Evolutionary conservation across 1,140 invertebrate species (phyloP), one percentile per base, ranked within the genome.

Genomic region (Doryteuthis pealeii): DNA sequence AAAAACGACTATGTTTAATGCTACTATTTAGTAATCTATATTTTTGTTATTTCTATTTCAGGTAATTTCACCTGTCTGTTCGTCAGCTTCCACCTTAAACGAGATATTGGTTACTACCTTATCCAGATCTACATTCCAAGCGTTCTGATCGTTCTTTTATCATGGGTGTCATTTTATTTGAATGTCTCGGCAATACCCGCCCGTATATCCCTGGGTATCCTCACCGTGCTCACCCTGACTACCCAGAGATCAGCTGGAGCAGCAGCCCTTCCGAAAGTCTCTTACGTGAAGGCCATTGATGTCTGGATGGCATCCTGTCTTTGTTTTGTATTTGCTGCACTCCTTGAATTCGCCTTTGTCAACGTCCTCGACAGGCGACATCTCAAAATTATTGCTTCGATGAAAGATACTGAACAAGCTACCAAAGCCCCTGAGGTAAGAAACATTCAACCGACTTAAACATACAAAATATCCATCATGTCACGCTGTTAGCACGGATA

Each of bases 111-210:
- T 54, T 97, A 96, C 86, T 97, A 97, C 88, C 90, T 97, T 2
- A 94, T 95, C 77, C 94, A 95, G 89, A 94, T 96, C 22, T 97
- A 97, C 88, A 91, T 97, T 35, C 96, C 96, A 0, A 97, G 95
- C 84, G 94, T 96, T 66, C 90, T 98, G 49, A 95, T 98, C 76
- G 96, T 98, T 0, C 93, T 97, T 0, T 89, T 98, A 0, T 97
- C 95, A 0, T 99, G 96, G 96, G 96, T 98, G 0, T 95, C 75
- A 22, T 80, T 81, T 65, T 97, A 68, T 2, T 90, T 92, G 65
- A 90, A 91, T 76, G 89, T 91, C 43, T 88, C 90, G 70, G 91
- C 90, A 74, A 89, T 90, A 8, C 89, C 90, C 1, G 91, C 90
- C 6, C 81, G 91, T 75, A 89, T 91, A 30, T 88, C 89, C 32